Conservation (phyloP, 2,113 vertebrate genomes). For the Apus apus region DNA sequence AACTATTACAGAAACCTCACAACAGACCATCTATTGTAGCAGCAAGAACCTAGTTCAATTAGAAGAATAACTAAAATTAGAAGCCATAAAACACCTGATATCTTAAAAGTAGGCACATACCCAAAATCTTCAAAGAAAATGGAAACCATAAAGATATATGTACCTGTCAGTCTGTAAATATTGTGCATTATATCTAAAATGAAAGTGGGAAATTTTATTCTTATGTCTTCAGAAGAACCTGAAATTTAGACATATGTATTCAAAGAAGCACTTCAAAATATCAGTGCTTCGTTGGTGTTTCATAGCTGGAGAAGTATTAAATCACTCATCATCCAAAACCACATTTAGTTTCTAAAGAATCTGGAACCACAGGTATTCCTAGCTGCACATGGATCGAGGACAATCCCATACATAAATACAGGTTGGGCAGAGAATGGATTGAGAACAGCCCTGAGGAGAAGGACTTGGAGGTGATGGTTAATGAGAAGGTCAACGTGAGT, state of each 20-base stretch:
- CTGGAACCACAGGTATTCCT: not conserved
- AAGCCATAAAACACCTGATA: not conserved
- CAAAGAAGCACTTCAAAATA: not conserved
- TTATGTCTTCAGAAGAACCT: not conserved
- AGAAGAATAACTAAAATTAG: not conserved
- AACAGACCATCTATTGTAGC: not conserved
- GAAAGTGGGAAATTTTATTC: not conserved
- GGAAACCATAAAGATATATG: fast-evolving
- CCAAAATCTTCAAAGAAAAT: not conserved
- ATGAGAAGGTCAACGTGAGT: no score
- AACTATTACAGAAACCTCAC: not conserved
- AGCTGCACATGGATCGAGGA: no score
- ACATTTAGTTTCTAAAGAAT: not conserved
- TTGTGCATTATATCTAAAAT: not conserved
- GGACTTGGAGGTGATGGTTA: no score
- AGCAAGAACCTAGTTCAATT: not conserved
- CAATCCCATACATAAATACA: no score
- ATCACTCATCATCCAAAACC: not conserved
- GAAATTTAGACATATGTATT: not conserved
- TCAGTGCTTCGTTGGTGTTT: not conserved
- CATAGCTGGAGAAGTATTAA: not conserved
- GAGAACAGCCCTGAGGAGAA: no score
- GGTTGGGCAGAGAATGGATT: no score
- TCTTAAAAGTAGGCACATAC: not conserved
- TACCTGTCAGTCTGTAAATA: not conserved